Percentiles rank a stretch among this genome's conserved stretches.
These are phyloP conservation scores for Syrrhaptes paradoxus DNA, from an alignment of 2,113 vertebrate species.

Conservation along the genomic window DNA sequence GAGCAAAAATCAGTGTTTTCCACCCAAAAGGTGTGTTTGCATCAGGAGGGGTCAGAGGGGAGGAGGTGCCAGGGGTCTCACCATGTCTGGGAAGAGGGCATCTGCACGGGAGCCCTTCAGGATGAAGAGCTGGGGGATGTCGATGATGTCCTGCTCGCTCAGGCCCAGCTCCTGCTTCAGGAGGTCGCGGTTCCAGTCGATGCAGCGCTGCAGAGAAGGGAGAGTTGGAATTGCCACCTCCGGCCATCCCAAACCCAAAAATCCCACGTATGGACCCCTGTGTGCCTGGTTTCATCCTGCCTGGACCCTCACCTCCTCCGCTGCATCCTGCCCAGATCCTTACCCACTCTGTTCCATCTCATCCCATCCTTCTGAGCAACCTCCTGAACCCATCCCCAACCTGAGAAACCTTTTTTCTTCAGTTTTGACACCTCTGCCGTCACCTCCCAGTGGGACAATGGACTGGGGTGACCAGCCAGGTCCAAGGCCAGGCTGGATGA, in stretches of 20 bases:
- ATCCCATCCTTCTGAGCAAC: background rate
- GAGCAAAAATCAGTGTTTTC: background rate
- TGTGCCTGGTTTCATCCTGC: background rate
- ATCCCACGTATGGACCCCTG: rapidly evolving
- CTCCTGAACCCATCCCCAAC: background rate
- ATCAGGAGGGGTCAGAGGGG: background rate
- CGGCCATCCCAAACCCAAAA: rapidly evolving
- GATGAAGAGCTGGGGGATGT: conserved; percentile 88
- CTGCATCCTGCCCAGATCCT: no score
- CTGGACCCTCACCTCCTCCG: background rate
- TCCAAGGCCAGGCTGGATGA: no score
- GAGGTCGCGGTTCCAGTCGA: conserved; percentile 91
- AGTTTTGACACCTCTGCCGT: background rate
- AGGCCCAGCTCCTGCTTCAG: conserved; percentile 90
- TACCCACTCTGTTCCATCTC: rapidly evolving
- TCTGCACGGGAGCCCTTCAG: conserved; percentile 11
- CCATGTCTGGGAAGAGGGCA: conserved; percentile 90
- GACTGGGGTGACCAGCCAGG: background rate
- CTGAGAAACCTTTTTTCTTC: rapidly evolving
- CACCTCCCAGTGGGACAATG: background rate
- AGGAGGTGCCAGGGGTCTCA: conserved; percentile 3
- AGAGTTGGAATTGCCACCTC: background rate
- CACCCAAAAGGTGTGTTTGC: background rate
- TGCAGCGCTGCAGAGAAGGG: conserved; percentile 78
- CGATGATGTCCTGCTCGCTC: conserved; percentile 84